Evolutionary conservation across 1,140 invertebrate genomes (phyloP).

Genomic region (Drosophila bifasciata): DNA sequence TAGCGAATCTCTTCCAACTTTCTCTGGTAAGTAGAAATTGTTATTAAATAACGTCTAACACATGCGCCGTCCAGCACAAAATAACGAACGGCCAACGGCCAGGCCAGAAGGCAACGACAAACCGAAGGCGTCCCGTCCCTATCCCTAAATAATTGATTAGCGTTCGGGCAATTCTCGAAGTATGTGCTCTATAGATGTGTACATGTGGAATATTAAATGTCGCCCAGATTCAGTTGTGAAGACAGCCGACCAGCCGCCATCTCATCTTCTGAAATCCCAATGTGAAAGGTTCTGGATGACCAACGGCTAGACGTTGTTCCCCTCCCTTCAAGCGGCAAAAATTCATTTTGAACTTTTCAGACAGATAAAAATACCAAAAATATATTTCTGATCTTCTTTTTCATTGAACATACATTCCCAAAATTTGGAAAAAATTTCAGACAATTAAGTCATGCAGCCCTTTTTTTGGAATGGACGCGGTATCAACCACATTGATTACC

Average conservation of each 20-base stretch:
- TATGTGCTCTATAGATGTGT: constrained; percentile 27
- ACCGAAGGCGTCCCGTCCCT: constrained; percentile 10
- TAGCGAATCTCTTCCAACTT: constrained; percentile 60
- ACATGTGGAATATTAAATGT: constrained; percentile 57
- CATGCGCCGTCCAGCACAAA: constrained; percentile 39
- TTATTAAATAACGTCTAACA: constrained; percentile 64
- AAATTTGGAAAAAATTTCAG: too few species aligned
- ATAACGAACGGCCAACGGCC: constrained; percentile 19
- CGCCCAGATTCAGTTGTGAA: constrained; percentile 1
- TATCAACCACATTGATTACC: too few species aligned
- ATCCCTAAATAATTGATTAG: constrained; percentile 61
- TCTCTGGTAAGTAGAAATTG: constrained; percentile 51
- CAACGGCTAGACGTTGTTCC: constrained; percentile 1
- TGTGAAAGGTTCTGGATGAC: not conserved
- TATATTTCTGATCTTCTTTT: too few species aligned
- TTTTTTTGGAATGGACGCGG: too few species aligned
- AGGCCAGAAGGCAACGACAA: not conserved
- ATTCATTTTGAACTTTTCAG: too few species aligned
- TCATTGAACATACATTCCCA: too few species aligned
- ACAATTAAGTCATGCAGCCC: too few species aligned
- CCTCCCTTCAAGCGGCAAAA: too few species aligned
- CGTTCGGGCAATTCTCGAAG: constrained; percentile 51
- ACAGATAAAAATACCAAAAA: too few species aligned
- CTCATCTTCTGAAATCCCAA: not conserved
- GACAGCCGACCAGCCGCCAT: too few species aligned